phyloP scores from a whole-genome alignment of 2,113 vertebrate genomes.

The Orthochromis indermauri region DNA sequence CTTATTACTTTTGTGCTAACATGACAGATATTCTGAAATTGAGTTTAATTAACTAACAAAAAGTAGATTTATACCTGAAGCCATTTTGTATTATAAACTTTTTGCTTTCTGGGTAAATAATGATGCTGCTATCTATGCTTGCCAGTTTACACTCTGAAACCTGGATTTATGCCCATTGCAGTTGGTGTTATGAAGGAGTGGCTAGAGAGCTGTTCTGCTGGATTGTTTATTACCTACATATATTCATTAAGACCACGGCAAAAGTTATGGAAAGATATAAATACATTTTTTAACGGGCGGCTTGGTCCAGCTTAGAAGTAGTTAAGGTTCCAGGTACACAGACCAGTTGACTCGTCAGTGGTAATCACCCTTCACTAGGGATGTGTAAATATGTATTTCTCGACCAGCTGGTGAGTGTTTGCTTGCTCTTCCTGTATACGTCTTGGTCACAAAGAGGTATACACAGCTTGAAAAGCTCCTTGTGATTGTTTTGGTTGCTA shows the following conservation, averaged over 20 bases:
- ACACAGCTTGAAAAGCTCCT: background rate
- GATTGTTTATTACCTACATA: background rate
- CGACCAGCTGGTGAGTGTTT: background rate
- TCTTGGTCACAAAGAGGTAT: background rate
- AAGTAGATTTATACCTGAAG: background rate
- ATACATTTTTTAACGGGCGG: background rate
- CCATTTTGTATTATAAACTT: background rate
- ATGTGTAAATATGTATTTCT: background rate
- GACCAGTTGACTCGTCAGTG: background rate
- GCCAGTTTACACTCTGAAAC: no score
- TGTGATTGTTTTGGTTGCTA: background rate
- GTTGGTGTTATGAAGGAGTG: background rate
- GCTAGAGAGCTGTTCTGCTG: background rate
- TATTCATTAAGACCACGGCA: background rate
- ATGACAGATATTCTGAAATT: background rate
- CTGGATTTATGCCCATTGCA: background rate
- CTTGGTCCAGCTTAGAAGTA: background rate
- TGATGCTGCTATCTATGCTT: background rate
- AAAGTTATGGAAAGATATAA: background rate
- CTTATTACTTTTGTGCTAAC: background rate
- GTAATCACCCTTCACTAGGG: background rate
- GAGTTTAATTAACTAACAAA: background rate
- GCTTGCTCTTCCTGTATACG: background rate
- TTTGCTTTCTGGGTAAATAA: background rate
- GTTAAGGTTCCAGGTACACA: background rate